Conservation (phyloP, 2,888 invertebrate species). For the Drosophila parthenogenetica region DNA sequence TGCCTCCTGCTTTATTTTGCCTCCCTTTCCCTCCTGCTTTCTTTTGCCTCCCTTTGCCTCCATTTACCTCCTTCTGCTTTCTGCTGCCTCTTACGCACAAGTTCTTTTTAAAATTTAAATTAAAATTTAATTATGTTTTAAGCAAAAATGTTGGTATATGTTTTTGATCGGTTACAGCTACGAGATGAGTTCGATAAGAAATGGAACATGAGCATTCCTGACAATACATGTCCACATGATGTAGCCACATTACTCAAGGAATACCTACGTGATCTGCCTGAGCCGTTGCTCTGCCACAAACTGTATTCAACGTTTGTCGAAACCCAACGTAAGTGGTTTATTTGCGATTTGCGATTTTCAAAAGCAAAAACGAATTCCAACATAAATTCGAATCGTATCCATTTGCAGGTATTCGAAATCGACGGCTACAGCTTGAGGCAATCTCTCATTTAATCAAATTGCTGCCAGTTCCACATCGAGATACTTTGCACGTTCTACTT, state of each 20-base stretch:
- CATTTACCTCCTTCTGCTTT: too few relatives aligned
- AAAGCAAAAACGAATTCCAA: too few relatives aligned
- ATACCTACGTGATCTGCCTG: slow-evolving; percentile 96
- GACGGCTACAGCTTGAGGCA: slow-evolving; percentile 92
- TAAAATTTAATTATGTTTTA: too few relatives aligned
- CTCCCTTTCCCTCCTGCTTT: too few relatives aligned
- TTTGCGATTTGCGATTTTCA: too few relatives aligned
- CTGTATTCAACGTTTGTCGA: slow-evolving; percentile 95
- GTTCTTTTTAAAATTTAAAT: too few relatives aligned
- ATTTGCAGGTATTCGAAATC: slow-evolving; percentile 90
- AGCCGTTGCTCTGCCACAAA: slow-evolving; percentile 95
- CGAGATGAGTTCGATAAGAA: slow-evolving; percentile 96
- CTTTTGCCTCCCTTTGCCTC: too few relatives aligned
- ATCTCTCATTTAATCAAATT: slow-evolving; percentile 93
- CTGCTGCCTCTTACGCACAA: too few relatives aligned
- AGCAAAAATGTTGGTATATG: too few relatives aligned
- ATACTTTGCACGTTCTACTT: slow-evolving; percentile 92
- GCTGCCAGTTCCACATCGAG: slow-evolving; percentile 94
- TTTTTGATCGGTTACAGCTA: slow-evolving; percentile 86
- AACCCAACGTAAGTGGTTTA: slow-evolving; percentile 91
- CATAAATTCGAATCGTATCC: too few relatives aligned
- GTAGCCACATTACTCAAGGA: slow-evolving; percentile 97
- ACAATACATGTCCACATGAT: slow-evolving; percentile 94
- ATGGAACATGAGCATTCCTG: slow-evolving; percentile 88
- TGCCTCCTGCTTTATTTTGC: too few relatives aligned